Evolutionary conservation across 2,797 vertebrate genomes (phyloP).

Genomic region (Orientallactaga sibirica): DNA sequence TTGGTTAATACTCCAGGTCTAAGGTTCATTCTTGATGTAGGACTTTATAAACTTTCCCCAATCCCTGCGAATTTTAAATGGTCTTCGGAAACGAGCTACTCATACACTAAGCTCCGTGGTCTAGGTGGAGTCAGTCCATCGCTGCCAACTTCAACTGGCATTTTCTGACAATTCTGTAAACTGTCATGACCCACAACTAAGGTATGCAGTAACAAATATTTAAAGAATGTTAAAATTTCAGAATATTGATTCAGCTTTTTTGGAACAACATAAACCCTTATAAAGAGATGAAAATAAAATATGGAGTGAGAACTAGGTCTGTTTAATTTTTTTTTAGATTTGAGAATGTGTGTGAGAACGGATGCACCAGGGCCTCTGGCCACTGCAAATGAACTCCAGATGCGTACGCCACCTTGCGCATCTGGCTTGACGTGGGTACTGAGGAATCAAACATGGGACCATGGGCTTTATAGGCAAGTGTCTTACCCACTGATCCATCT

Average conservation of each 20-base stretch:
- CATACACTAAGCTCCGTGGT: rapidly evolving
- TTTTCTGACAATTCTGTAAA: neutral
- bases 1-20: neutral
- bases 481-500: no score
- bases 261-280: neutral
- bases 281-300: conserved; percentile 17
- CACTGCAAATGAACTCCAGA: no score
- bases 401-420: no score
- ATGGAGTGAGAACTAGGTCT: neutral
- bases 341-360: no score
- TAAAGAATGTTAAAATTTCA: conserved; percentile 3
- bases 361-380: no score
- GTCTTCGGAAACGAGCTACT: neutral
- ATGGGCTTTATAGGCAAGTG: no score
- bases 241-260: neutral
- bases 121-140: neutral
- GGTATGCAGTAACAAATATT: neutral
- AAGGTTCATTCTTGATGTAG: neutral
- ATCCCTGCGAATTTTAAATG: neutral
- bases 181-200: neutral
- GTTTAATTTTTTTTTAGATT: neutral
- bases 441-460: no score
- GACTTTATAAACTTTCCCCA: neutral
- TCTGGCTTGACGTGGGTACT: no score
- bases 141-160: no score